Conservation (phyloP, 2,797 vertebrate species). For the Trematomus bernacchii region DNA sequence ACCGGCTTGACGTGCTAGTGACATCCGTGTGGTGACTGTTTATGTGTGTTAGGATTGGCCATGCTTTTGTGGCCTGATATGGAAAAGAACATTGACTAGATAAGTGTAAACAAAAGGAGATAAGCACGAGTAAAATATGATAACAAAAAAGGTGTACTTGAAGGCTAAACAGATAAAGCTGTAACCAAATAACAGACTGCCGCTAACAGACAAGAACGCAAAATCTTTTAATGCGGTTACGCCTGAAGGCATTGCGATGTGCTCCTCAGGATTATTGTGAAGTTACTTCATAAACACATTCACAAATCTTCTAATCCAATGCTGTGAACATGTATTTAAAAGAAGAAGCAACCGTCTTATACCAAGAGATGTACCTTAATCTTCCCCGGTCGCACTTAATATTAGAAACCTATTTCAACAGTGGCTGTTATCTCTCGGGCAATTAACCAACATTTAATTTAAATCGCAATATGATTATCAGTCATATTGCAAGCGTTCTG, state of each 20-base stretch:
- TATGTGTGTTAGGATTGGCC: constrained; percentile 30
- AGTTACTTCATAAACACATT: not conserved
- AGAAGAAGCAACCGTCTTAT: not conserved
- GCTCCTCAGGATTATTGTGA: not conserved
- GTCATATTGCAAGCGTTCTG: not conserved
- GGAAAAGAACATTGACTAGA: constrained; percentile 10
- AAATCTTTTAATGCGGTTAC: not conserved
- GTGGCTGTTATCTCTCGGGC: not conserved
- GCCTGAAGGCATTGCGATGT: not conserved
- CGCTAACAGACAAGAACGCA: too few species aligned
- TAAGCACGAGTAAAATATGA: not conserved
- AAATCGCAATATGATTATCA: too few species aligned
- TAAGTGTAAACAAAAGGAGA: not conserved
- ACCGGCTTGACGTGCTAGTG: constrained; percentile 16
- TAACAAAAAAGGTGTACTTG: not conserved
- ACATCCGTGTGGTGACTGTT: constrained; percentile 11
- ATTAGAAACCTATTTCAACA: not conserved
- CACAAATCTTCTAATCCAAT: too few species aligned
- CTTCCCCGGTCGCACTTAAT: not conserved
- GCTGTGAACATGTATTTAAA: too few species aligned
- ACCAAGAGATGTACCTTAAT: not conserved
- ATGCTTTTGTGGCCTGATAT: constrained; percentile 41
- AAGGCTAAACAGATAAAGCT: not conserved
- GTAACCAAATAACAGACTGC: constrained; percentile 5
- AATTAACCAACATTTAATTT: too few species aligned